phyloP scores from a whole-genome alignment of 2,113 vertebrate genomes.

The Amphiprion ocellaris region DNA sequence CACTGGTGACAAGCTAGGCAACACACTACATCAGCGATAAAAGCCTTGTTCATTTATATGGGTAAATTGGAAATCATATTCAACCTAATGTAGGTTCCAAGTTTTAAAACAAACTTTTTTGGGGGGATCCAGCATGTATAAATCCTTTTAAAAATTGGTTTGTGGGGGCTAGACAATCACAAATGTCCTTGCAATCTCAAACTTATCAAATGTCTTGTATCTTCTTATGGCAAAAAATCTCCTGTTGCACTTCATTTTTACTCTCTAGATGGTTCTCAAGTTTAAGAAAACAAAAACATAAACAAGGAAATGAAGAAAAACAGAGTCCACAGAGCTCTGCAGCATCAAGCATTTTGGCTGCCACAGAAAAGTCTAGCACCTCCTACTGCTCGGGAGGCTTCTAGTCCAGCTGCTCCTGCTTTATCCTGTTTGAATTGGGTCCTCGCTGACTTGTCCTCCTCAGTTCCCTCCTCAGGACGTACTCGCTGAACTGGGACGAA shows the following conservation, averaged over 20 bases:
- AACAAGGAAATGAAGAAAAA: constrained; percentile 75
- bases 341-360: constrained; percentile 61
- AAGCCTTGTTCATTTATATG: constrained; percentile 62
- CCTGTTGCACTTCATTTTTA: constrained; percentile 72
- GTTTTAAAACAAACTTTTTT: constrained; percentile 88
- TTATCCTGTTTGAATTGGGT: constrained; percentile 98
- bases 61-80: constrained; percentile 72
- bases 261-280: constrained; percentile 75
- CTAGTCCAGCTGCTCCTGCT: constrained; percentile 99
- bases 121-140: constrained; percentile 75
- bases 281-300: constrained; percentile 79
- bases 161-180: constrained; percentile 77
- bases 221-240: constrained; percentile 77
- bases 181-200: constrained; percentile 79
- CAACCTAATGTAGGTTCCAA: constrained; percentile 84
- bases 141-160: constrained; percentile 72
- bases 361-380: constrained; percentile 80
- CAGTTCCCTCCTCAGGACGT: constrained; percentile 95
- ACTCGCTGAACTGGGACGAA: constrained; percentile 99
- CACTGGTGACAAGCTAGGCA: constrained; percentile 63
- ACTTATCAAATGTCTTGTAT: constrained; percentile 76
- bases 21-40: constrained; percentile 65
- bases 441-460: constrained; percentile 91
- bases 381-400: constrained; percentile 77
- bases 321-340: constrained; percentile 79